Base-by-base conservation (phyloP, 2,113 vertebrate species). In the Varanus komodoensis region DNA sequence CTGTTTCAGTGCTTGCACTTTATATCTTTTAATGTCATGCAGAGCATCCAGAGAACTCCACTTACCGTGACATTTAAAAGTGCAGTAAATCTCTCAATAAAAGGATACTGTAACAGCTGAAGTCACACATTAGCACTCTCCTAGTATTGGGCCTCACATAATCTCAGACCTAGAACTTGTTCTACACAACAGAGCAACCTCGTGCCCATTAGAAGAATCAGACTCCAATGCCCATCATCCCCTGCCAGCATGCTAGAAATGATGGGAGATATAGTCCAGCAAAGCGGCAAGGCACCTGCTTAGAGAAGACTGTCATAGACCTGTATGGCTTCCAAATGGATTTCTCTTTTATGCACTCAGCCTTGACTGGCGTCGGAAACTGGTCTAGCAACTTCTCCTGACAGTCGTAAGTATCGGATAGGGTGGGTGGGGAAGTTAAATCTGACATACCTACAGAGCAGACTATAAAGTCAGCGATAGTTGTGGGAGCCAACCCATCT, bases 251-350 rank as follows among this genome's bases (percentile, higher is more conserved):
- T 64, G 61, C 21, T 64, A 19, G 19, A 19, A 2, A 64, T 64
- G 61, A 64, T 21, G 61, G 61, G 61, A 64, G 61, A 19, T 64
- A 19, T 19, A 21, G 17, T 64, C 61, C 61, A 64, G 5, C 61
- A 64, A 15, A 19, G 17, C 61, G 3, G 19, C 3, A 64, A 48
- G 27, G 2, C 29, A 80, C 27, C 50, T 54, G 52, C 50, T 50
- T 54, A 50, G 27, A 29, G 14, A 54, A 50, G 50, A 17, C 0
- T 2, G 84, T 61, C 68, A 74, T 91, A 80, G 82, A 19, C 89
- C 89, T 94, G 90, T 32, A 67, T 79, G 61, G 89, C 94, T 93
- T 82, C 84, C 87, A 79, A 71, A 87, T 57, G 71, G 92, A 89
- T 2, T 7, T 84, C 86, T 77, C 29, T 44, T 92, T 74, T 77